A percentile compares a stretch with the other conserved stretches of the same genome.
phyloP scores from a whole-genome alignment of 2,888 invertebrate genomes.

The Leptothorax acervorum region DNA sequence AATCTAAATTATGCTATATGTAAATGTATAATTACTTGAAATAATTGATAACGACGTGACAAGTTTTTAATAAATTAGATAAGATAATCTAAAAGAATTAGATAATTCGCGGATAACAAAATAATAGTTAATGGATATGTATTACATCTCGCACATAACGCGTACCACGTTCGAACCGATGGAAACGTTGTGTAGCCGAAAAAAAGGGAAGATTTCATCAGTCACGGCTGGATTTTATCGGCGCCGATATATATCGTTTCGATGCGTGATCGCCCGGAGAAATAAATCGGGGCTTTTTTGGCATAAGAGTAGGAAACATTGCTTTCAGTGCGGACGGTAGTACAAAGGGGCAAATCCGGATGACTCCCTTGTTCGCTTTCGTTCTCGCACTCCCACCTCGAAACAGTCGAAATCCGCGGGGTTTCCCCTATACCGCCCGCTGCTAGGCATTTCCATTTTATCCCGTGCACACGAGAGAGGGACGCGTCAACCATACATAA shows the following conservation, averaged over 20 bases:
- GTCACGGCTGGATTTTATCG: conserved; percentile 38
- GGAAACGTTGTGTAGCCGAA: conserved; percentile 22
- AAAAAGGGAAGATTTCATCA: conserved; percentile 33
- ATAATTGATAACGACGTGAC: neutral
- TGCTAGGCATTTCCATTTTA: conserved; percentile 81
- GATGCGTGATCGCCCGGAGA: conserved; percentile 36
- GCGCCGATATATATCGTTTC: neutral
- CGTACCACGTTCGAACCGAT: neutral
- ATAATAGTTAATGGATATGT: neutral
- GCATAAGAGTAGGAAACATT: conserved; percentile 59
- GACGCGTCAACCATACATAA: conserved; percentile 67
- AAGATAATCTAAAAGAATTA: neutral
- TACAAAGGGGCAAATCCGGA: conserved; percentile 58
- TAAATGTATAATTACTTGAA: neutral
- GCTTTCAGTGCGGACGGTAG: conserved; percentile 59
- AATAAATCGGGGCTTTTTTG: conserved; percentile 63
- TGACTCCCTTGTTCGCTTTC: conserved; percentile 52
- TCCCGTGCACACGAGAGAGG: conserved; percentile 70
- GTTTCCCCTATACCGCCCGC: conserved; percentile 79
- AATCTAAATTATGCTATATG: too few species aligned
- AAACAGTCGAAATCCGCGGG: conserved; percentile 77
- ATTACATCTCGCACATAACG: neutral
- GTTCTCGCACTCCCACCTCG: conserved; percentile 50
- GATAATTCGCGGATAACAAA: neutral
- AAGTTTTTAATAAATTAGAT: neutral